Evolutionary conservation across 1,140 invertebrate species (phyloP).

Genomic region (Bombus pyrosoma): DNA sequence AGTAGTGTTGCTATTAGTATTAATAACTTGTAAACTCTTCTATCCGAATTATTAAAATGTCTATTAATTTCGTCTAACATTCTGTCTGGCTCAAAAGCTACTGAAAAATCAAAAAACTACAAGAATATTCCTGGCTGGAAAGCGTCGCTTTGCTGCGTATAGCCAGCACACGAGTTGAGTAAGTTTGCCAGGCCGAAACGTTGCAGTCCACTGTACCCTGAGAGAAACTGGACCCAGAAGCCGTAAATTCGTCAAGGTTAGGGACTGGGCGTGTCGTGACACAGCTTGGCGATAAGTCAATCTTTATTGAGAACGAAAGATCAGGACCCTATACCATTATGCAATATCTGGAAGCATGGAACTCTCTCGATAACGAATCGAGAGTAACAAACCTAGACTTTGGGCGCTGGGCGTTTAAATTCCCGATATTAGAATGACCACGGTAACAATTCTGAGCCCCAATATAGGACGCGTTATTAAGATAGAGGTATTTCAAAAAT

Average conservation of each 20-base stretch:
- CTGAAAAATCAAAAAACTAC: background rate
- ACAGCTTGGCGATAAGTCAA: background rate
- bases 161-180: too few species aligned
- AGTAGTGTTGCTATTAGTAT: too few species aligned
- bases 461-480: too few species aligned
- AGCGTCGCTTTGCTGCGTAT: background rate
- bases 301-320: background rate
- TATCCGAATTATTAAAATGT: too few species aligned
- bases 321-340: background rate
- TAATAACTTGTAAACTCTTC: too few species aligned
- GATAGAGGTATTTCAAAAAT: too few species aligned
- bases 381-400: too few species aligned
- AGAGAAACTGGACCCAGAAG: conserved; percentile 14
- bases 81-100: too few species aligned
- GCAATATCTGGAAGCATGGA: background rate
- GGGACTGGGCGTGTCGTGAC: conserved; percentile 1
- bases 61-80: too few species aligned
- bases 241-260: conserved; percentile 16
- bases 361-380: background rate
- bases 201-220: background rate
- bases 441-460: too few species aligned
- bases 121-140: background rate
- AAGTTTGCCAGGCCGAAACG: background rate
- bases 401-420: too few species aligned
- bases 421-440: too few species aligned